Conservation (phyloP, 2,888 invertebrate species). For the Agonopterix arenella region DNA sequence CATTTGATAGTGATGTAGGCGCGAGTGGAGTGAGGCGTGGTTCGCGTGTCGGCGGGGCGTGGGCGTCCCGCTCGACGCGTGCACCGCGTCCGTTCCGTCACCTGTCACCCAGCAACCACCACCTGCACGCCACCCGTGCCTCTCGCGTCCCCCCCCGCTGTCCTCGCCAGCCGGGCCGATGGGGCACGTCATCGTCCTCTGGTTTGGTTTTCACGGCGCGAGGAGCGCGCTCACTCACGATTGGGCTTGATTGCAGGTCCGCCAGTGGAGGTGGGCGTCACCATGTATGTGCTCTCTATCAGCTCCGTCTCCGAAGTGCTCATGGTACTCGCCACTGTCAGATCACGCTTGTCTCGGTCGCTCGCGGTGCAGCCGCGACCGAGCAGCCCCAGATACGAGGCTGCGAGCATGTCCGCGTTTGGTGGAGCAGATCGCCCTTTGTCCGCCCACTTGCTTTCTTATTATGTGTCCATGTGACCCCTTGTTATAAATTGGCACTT, state of each 20-base stretch:
- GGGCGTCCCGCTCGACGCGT: constrained; percentile 7
- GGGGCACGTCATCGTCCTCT: constrained; percentile 60
- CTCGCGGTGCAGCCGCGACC: constrained; percentile 51
- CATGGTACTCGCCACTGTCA: constrained; percentile 87
- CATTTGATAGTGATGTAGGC: constrained; percentile 29
- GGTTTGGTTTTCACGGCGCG: constrained; percentile 67
- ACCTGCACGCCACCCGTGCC: constrained; percentile 34
- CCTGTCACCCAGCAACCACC: constrained; percentile 1
- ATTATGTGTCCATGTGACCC: constrained; percentile 47
- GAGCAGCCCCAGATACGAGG: constrained; percentile 76
- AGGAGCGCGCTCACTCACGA: constrained; percentile 57
- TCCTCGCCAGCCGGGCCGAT: constrained; percentile 39
- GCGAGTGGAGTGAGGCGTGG: constrained; percentile 23
- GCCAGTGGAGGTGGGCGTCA: constrained; percentile 98
- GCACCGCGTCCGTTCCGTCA: constrained; percentile 11
- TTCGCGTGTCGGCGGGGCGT: constrained; percentile 12
- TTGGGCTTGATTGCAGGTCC: constrained; percentile 88
- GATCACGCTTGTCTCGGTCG: constrained; percentile 69
- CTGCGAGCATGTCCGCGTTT: constrained; percentile 75
- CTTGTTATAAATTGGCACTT: constrained; percentile 6
- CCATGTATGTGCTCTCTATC: constrained; percentile 99
- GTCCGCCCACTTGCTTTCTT: constrained; percentile 71
- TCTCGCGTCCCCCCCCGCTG: constrained; percentile 33
- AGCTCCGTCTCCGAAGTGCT: constrained; percentile 98
- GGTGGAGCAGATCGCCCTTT: constrained; percentile 66